Percentiles rank a stretch among this genome's conserved stretches.
Conservation (phyloP, 2,113 vertebrate genomes). For the Chinchilla lanigera region DNA sequence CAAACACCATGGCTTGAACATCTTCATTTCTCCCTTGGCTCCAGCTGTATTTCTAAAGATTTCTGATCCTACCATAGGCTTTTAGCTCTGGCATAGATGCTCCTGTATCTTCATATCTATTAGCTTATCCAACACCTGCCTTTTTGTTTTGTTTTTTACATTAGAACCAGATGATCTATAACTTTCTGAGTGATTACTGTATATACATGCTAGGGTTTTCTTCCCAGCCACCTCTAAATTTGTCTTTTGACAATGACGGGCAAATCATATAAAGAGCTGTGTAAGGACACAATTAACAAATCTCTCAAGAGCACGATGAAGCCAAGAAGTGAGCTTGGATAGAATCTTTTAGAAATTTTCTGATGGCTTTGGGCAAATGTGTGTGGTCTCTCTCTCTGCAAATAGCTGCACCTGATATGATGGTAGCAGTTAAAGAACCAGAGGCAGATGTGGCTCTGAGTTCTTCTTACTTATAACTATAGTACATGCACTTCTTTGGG, state of each 20-base stretch:
- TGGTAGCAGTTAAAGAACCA: neutral
- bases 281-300: neutral
- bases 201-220: neutral
- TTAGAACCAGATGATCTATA: neutral
- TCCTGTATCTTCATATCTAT: neutral
- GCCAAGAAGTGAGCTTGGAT: neutral
- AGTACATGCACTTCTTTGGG: neutral
- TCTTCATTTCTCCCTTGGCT: neutral
- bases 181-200: neutral
- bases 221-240: neutral
- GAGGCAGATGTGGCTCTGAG: neutral
- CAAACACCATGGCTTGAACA: neutral
- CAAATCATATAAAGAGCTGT: neutral
- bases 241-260: neutral
- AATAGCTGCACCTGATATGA: neutral
- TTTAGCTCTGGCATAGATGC: neutral
- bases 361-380: neutral
- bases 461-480: neutral
- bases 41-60: neutral
- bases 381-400: neutral
- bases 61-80: neutral
- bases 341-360: neutral
- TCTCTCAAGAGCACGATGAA: neutral
- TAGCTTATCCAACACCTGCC: neutral
- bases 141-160: neutral